Conservation (phyloP, 2,888 invertebrate species). For the Leptinotarsa peninsularis region DNA sequence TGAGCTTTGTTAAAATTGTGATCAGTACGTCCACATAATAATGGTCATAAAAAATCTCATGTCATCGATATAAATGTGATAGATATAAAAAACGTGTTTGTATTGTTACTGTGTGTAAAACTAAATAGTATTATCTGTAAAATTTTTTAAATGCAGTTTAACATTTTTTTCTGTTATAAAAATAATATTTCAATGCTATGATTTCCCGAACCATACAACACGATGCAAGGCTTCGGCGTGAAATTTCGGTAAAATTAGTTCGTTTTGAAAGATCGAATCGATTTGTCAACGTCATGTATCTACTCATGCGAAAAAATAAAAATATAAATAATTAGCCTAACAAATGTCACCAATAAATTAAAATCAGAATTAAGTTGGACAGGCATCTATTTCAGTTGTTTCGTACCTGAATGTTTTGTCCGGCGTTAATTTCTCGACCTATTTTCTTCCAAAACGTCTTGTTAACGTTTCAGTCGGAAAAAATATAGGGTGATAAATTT, state of each 20-base stretch:
- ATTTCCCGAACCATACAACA: too few relatives aligned
- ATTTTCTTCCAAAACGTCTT: conserved; percentile 21
- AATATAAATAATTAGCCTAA: conserved; percentile 11
- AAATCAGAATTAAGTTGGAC: background rate
- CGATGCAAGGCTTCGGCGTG: background rate
- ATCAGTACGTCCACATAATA: too few relatives aligned
- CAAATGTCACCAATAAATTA: conserved; percentile 24
- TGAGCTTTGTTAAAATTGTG: too few relatives aligned
- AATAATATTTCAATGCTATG: too few relatives aligned
- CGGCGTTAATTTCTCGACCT: conserved; percentile 17
- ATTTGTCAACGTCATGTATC: conserved; percentile 2
- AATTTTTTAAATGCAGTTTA: too few relatives aligned
- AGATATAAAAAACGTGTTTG: too few relatives aligned
- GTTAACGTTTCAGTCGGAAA: conserved; percentile 12
- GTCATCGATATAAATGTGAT: too few relatives aligned
- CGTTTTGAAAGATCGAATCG: background rate
- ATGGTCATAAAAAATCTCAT: too few relatives aligned
- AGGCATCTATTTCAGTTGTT: conserved; percentile 23
- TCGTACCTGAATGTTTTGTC: conserved; percentile 23
- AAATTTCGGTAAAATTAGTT: background rate
- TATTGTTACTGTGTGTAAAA: too few relatives aligned
- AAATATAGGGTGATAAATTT: conserved; percentile 9
- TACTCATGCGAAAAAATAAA: conserved; percentile 14
- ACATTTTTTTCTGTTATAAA: too few relatives aligned
- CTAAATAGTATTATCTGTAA: too few relatives aligned